phyloP scores from a whole-genome alignment of 1,140 invertebrate genomes.

The Diorhabda elongata region DNA sequence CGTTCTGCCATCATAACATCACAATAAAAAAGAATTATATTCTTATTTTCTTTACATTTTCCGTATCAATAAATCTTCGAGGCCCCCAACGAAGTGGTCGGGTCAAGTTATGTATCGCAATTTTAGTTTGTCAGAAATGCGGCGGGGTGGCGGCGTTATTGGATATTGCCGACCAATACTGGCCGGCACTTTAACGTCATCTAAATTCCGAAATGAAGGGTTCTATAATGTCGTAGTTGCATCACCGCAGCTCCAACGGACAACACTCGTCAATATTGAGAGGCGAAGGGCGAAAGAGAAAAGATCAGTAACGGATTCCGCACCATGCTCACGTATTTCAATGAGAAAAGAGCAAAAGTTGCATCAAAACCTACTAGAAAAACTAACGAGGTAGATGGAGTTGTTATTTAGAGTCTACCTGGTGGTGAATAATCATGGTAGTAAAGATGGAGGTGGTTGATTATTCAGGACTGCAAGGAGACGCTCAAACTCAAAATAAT shows the following conservation, averaged over 20 bases:
- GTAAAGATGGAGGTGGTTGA: too few relatives aligned
- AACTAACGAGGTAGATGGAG: too few relatives aligned
- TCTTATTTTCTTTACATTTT: not conserved
- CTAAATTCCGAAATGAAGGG: constrained; percentile 42
- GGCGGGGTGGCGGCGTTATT: constrained; percentile 39
- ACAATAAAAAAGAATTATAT: not conserved
- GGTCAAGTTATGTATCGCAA: constrained; percentile 32
- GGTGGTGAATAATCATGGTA: too few relatives aligned
- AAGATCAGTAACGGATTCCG: not conserved
- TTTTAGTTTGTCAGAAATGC: constrained; percentile 41
- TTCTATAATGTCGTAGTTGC: constrained; percentile 6
- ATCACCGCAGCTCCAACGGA: constrained; percentile 18
- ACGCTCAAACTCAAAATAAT: too few relatives aligned
- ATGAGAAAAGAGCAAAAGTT: too few relatives aligned
- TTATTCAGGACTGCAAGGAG: too few relatives aligned
- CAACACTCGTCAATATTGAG: constrained; percentile 43
- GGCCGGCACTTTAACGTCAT: constrained; percentile 40
- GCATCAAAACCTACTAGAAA: too few relatives aligned
- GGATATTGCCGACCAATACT: constrained; percentile 44
- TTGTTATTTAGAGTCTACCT: too few relatives aligned
- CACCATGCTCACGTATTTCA: too few relatives aligned
- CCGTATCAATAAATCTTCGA: not conserved
- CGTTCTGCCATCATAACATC: constrained; percentile 2
- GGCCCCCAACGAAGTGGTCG: not conserved
- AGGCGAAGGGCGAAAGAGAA: constrained; percentile 19